A percentile compares a stretch with the other conserved stretches of the same genome.
Conservation (phyloP, 2,888 invertebrate species). For the Drosophila rubida region DNA sequence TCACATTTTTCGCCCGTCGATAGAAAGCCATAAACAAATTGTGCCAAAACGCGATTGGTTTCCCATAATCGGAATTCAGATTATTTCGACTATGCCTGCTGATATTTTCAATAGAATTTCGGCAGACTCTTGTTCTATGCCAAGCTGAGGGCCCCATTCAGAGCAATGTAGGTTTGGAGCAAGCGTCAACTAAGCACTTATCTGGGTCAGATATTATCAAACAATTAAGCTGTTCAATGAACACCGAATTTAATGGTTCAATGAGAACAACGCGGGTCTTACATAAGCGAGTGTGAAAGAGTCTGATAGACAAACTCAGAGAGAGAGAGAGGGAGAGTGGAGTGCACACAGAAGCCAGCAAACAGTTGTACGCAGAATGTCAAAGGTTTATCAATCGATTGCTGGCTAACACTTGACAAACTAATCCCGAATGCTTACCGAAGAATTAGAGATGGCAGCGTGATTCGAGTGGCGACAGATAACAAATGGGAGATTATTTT, state of each 20-base stretch:
- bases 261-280: constrained; percentile 29
- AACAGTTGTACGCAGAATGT: constrained; percentile 1
- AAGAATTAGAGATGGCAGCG: not conserved
- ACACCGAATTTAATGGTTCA: constrained; percentile 23
- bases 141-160: constrained; percentile 5
- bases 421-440: not conserved
- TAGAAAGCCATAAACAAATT: constrained; percentile 25
- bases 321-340: not conserved
- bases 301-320: not conserved
- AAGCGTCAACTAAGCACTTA: constrained; percentile 14
- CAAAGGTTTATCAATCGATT: constrained; percentile 28
- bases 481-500: not conserved
- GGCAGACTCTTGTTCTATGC: constrained; percentile 8
- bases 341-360: not conserved
- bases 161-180: constrained; percentile 21
- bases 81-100: not conserved
- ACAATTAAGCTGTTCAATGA: constrained; percentile 47
- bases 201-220: constrained; percentile 50
- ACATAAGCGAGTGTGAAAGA: not conserved
- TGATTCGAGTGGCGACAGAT: not conserved
- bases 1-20: constrained; percentile 18
- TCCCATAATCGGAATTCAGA: constrained; percentile 5
- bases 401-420: constrained; percentile 12
- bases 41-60: constrained; percentile 13
- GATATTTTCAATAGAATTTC: not conserved